Conservation (phyloP, 53 echinoderm and acorn worm genomes). For the Zoroaster sp. region DNA sequence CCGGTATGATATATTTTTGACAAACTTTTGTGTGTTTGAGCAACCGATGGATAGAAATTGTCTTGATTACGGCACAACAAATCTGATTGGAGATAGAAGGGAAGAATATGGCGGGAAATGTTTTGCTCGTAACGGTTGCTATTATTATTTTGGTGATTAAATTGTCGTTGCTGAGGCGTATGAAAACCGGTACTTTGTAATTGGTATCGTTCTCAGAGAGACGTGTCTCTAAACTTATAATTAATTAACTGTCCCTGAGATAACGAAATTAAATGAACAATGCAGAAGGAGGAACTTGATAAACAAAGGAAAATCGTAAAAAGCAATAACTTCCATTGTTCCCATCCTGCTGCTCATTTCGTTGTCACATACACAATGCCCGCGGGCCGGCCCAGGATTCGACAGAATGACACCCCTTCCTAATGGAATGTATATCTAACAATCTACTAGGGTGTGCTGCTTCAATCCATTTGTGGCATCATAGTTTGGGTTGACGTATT, state of each 20-base stretch:
- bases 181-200: background rate
- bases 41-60: background rate
- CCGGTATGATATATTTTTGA: background rate
- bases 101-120: background rate
- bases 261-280: too few species aligned
- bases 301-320: too few species aligned
- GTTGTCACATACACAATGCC: too few species aligned
- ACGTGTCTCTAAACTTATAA: background rate
- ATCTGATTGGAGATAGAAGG: conserved; percentile 26
- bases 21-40: conserved; percentile 26
- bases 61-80: conserved; percentile 3
- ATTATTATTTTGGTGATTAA: background rate
- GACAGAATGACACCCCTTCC: too few species aligned
- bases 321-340: too few species aligned
- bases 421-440: too few species aligned
- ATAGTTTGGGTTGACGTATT: too few species aligned
- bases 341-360: too few species aligned
- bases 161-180: background rate
- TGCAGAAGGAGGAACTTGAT: too few species aligned
- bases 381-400: too few species aligned
- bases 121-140: background rate
- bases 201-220: background rate
- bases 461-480: too few species aligned
- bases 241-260: background rate
- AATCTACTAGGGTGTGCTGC: too few species aligned